Base-by-base conservation (phyloP, 2,888 invertebrate genomes). In the Diaphora mendica region DNA sequence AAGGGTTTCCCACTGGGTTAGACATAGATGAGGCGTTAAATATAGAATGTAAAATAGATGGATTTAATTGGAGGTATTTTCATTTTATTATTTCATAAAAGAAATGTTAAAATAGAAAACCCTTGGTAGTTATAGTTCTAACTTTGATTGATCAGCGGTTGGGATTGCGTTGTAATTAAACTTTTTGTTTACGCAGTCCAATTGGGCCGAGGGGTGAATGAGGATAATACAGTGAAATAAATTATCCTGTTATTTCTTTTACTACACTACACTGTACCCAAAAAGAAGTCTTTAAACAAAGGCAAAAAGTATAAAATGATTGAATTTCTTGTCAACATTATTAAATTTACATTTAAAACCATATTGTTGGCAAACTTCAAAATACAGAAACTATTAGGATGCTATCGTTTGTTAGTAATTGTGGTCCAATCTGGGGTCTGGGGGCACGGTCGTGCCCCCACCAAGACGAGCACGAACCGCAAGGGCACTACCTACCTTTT, bases 81-180 rank as follows among this genome's bases (percentile, higher is more conserved):
- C 42, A 42, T 15, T 66, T 15, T 42, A 7, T 42, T 26, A 20
- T 44, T 62, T 62, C 26, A 30, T 62, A 30, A 62, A 62, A 30
- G 30, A 62, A 62, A 17, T 30, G 30, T 62, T 62, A 62, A 30
- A 62, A 59, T 30, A 62, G 17, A 62, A 62, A 30, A 30, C 7
- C 30, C 5, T 67, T 67, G 30, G 44, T 48, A 66, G 66, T 66
- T 3, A 26, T n/a, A 44, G 9, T 66, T 35, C 35, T 68, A 55
- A 68, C 33, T 68, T 51, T 68, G 68, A 68, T 55, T 68, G 68
- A 68, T 68, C 33, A 66, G 33, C 59, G 39, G 11, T 23, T 7
- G 73, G 71, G 68, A 72, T 74, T 66, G 71, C 71, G 59, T 39
- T 73, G 64, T 82, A 80, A 82, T 81, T 75, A 79, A 80, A 78